Conservation (phyloP, 2,888 invertebrate species). For the Drosophila kanekoi region DNA sequence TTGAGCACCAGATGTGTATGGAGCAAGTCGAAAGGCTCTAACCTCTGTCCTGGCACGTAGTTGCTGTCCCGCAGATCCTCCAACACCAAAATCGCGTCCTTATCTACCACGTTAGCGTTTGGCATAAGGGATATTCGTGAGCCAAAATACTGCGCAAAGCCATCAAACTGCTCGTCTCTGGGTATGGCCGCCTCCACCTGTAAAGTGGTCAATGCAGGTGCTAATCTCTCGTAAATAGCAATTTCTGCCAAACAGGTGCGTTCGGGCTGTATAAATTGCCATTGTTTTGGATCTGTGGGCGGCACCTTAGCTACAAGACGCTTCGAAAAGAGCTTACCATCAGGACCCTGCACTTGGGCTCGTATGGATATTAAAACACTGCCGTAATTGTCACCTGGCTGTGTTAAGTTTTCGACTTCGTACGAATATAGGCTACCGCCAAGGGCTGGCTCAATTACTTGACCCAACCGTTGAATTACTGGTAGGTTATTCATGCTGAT, state of each 20-base stretch:
- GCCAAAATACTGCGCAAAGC: constrained; percentile 59
- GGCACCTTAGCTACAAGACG: constrained; percentile 60
- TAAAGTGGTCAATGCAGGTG: constrained; percentile 40
- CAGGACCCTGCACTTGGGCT: constrained; percentile 29
- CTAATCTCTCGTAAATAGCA: constrained; percentile 59
- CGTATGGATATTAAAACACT: constrained; percentile 53
- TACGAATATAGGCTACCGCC: constrained; percentile 31
- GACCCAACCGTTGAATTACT: constrained; percentile 30
- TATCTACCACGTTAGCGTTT: constrained; percentile 42
- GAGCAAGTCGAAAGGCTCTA: constrained; percentile 47
- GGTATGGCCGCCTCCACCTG: constrained; percentile 48
- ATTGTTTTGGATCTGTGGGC: constrained; percentile 60
- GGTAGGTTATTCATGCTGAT: constrained; percentile 37
- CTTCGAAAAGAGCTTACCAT: constrained; percentile 17
- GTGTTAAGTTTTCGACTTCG: constrained; percentile 42
- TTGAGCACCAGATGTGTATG: constrained; percentile 45
- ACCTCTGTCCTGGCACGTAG: constrained; percentile 44
- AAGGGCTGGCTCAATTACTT: constrained; percentile 44
- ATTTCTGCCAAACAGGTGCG: constrained; percentile 61
- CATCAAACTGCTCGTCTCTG: constrained; percentile 40
- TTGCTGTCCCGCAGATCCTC: constrained; percentile 48
- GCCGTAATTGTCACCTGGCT: constrained; percentile 68
- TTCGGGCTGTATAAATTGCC: constrained; percentile 66
- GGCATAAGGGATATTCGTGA: constrained; percentile 51
- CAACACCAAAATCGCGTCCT: constrained; percentile 57